Percentiles rank a stretch among this genome's conserved stretches.
Conservation (phyloP, 1,140 invertebrate species). For the Scaptomyza hsui region DNA sequence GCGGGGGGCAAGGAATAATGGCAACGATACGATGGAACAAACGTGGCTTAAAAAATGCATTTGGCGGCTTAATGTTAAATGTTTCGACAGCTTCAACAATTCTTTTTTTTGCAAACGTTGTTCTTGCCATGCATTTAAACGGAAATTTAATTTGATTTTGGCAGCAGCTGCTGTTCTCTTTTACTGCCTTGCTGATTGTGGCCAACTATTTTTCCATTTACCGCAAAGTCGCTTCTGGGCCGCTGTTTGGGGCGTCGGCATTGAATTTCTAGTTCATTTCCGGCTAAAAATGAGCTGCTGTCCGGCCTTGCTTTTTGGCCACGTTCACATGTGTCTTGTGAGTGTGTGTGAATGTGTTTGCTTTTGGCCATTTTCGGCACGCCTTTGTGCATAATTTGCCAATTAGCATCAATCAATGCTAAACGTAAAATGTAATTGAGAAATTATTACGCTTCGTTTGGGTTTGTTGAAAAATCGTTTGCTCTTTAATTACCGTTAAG, state of each 20-base stretch:
- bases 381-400: conserved; percentile 77
- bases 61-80: conserved; percentile 35
- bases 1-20: conserved; percentile 14
- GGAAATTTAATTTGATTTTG: conserved; percentile 80
- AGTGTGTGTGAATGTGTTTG: not conserved
- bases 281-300: conserved; percentile 77
- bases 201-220: conserved; percentile 73
- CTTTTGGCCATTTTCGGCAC: conserved; percentile 30
- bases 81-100: not conserved
- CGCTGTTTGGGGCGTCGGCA: conserved; percentile 36
- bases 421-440: conserved; percentile 66
- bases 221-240: conserved; percentile 62
- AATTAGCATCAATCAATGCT: conserved; percentile 72
- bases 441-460: conserved; percentile 68
- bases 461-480: conserved; percentile 10
- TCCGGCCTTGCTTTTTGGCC: conserved; percentile 28
- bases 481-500: conserved; percentile 71
- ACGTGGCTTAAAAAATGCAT: conserved; percentile 48
- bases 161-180: conserved; percentile 3
- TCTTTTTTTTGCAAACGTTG: conserved; percentile 33
- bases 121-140: conserved; percentile 53
- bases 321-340: conserved; percentile 50
- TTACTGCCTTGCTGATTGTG: conserved; percentile 13
- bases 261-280: conserved; percentile 76
- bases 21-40: not conserved